phyloP scores from a whole-genome alignment of 1,140 invertebrate species.

The Drosophila sp. region DNA sequence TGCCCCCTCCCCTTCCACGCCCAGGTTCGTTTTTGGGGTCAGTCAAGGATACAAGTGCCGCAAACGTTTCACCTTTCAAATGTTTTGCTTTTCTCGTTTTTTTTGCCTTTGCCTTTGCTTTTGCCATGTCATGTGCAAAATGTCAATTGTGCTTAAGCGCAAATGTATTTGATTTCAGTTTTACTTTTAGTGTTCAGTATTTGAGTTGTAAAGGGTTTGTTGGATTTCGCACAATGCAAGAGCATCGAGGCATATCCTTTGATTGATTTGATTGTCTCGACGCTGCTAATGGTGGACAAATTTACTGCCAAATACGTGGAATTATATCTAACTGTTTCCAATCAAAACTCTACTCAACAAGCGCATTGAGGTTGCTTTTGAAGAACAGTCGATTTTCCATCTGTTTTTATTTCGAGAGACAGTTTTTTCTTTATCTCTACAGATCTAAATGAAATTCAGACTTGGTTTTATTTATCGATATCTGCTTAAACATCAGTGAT shows the following conservation, averaged over 20 bases:
- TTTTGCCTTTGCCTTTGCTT: slow-evolving; percentile 22
- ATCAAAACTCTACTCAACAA: slow-evolving; percentile 1
- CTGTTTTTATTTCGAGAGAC: no score
- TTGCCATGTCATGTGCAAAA: slow-evolving; percentile 71
- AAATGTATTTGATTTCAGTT: slow-evolving; percentile 73
- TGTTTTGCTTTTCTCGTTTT: slow-evolving; percentile 38
- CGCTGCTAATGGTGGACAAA: background rate
- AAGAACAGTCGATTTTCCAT: background rate
- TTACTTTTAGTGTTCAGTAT: slow-evolving; percentile 36
- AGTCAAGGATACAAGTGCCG: slow-evolving; percentile 53
- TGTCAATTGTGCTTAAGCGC: slow-evolving; percentile 76
- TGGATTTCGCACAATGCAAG: slow-evolving; percentile 20
- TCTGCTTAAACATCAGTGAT: no score
- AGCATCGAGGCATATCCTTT: slow-evolving; percentile 18
- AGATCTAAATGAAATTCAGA: no score
- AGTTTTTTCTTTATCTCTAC: no score
- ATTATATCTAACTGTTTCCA: background rate
- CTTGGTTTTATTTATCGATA: no score
- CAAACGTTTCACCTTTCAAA: slow-evolving; percentile 60
- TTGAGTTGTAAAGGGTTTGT: slow-evolving; percentile 4
- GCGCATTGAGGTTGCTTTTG: background rate
- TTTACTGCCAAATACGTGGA: background rate
- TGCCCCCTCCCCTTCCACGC: background rate
- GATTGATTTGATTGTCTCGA: background rate
- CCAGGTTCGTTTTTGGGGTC: slow-evolving; percentile 30